Evolutionary conservation across 2,888 invertebrate genomes (phyloP), one percentile per base, ranked within the genome.

Genomic region (Sisyra nigra): DNA sequence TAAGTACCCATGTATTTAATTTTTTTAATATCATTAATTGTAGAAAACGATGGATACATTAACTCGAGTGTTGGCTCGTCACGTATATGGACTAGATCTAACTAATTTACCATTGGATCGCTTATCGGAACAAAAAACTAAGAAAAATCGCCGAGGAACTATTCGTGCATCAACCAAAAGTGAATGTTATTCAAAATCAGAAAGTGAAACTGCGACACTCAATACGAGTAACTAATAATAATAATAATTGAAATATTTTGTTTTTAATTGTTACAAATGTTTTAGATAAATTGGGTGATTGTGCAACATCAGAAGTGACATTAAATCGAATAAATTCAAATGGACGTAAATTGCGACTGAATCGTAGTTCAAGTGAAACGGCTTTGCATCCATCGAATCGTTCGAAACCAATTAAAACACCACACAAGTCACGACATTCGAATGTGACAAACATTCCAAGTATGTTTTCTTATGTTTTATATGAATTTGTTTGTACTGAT

Each of bases 31-130:
- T 33, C 14, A 8, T 14, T 3, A 8, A 44, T 57, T 58, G 0
- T 52, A 88, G 79, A 92, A 92, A 79, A 92, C 91, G n/a, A 80
- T 97, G 77, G 94, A 94, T 58, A 96, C 93, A 0, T 61, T 97
- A 50, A 97, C 96, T 0, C 72, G 94, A 48, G 94, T 97, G 31
- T 68, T 98, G 45, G 93, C 94, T 0, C 76, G 92, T 13, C 92
- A 96, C 60, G 92, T 97, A 15, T 97, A 96, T 59, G 84, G 85
- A 51, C 69, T 97, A 49, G 96, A 97, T 66, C 66, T 97, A 49
- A 80, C 82, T 40, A 92, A 93, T 63, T 64, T 87, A 41, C 87
- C 84, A 2, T 58, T 87, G 47, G 86, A 86, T 54, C 69, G 85
- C 30, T 65, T 87, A 38, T 80, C 78, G 36, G 85, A 85, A 54